phyloP scores from a whole-genome alignment of 2,113 vertebrate genomes.

The Dascyllus trimaculatus region DNA sequence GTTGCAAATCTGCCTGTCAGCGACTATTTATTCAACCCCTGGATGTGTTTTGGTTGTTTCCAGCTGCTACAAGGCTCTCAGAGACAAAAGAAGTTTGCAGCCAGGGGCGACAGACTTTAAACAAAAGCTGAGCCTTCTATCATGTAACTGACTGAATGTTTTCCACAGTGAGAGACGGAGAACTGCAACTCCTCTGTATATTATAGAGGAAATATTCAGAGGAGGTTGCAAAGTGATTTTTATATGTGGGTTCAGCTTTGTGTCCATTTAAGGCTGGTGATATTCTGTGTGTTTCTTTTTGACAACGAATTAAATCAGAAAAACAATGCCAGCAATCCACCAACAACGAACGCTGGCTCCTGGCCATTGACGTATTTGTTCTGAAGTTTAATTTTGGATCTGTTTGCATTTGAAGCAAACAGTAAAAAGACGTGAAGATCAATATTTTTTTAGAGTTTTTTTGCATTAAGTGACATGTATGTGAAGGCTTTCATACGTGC shows the following conservation, averaged over 20 bases:
- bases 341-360: not conserved
- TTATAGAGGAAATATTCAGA: too few relatives aligned
- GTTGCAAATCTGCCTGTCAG: not conserved
- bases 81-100: not conserved
- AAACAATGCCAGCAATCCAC: not conserved
- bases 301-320: too few relatives aligned
- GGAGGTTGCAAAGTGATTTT: not conserved
- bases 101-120: not conserved
- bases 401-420: not conserved
- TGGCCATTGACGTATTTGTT: too few relatives aligned
- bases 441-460: too few relatives aligned
- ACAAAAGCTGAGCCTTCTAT: slow-evolving; percentile 4
- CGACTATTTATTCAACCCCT: not conserved
- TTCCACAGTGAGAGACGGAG: not conserved
- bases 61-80: not conserved
- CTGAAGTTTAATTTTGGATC: not conserved
- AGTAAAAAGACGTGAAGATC: not conserved
- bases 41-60: slow-evolving; percentile 1
- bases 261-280: not conserved
- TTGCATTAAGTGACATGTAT: not conserved
- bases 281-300: too few relatives aligned
- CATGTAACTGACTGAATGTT: not conserved
- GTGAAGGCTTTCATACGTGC: not conserved
- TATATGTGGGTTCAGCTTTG: not conserved
- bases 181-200: not conserved